Base-by-base conservation (phyloP, 2,797 vertebrate genomes). In the Anguilla anguilla region DNA sequence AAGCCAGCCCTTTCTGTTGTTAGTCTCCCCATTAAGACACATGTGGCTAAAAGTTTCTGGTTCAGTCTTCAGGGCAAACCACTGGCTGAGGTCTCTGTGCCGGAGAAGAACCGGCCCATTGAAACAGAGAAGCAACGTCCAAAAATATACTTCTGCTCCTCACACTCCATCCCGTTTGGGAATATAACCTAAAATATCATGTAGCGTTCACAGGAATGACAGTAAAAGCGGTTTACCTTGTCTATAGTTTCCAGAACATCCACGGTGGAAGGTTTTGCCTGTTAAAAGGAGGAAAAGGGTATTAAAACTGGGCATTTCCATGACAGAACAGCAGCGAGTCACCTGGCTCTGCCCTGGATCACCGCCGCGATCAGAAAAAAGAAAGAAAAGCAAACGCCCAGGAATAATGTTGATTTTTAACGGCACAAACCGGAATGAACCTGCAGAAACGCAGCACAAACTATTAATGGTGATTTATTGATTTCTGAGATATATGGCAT, bases 231-330 rank as follows among this genome's bases (percentile, higher is more conserved):
- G 92, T 92, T 84, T 97, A 99, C 98, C 98, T 99, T 99, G 93
- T 99, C 98, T 91, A 99, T 92, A 90, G 94, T 97, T 95, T 99
- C 98, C 94, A 99, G 94, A 91, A 98, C 94, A 92, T 99, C 98
- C 89, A 98, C 95, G 57, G 98, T 98, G 72, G 98, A 98, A 91
- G 95, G 96, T 91, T 98, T 99, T 86, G 96, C 92, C 98, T 99
- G 93, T 93, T 89, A 92, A 87, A 7, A 93, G 77, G 87, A 90
- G 51, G 90, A 84, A 93, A 72, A 94, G 11, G 88, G 22, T 31
- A 25, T 1, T n/a, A 67, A 79, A 10, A 11, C 46, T 86, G 22
- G 11, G 57, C 25, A 17, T 57, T 51, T 57, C 67, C 55, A 57
- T 11, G 13, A 59, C 0, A 0, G 0, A 35, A 25, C 9, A 13